Base-by-base conservation (phyloP, 2,113 vertebrate species). In the Upupa epops region DNA sequence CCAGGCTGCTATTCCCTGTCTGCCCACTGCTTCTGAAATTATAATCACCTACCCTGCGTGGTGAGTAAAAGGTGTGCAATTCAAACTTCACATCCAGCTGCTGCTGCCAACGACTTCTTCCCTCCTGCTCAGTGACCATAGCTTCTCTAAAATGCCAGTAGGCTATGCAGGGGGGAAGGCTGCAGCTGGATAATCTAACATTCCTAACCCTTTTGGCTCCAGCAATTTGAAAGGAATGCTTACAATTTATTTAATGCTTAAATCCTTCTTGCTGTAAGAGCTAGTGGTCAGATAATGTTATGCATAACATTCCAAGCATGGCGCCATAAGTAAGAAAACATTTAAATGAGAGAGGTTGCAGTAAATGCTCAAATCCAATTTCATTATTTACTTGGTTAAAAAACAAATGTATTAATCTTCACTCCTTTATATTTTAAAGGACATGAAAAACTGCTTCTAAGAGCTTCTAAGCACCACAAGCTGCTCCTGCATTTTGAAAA, bases 181-280 rank as follows among this genome's bases (percentile, higher is more conserved):
- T 92, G 74, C 71, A 80, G 83, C 86, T 84, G 92, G 84, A 49
- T 79, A 68, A 87, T 49, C 68, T 74, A 85, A 60, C 59, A 40
- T 31, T 76, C 77, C 70, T 45, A 90, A 66, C 81, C 74, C 34
- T 63, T 79, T 54, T 58, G 69, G 84, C 71, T 85, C 71, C 65
- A 93, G 89, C 64, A 71, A 37, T 83, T 89, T 73, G 60, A 70
- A 92, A 84, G 56, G 84, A 92, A 93, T 60, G 75, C 68, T 59
- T 26, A 71, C 63, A 59, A 82, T 84, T 73, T 87, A 70, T 87
- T 92, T 90, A 89, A 84, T 92, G 74, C 84, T 55, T 51, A 92
- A 92, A 91, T 82, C 59, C 68, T 56, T 85, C 86, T 83, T 74
- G 28, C 58, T 59, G 66, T 71, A 83, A 49, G n/a, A 92, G 64